A percentile compares a stretch with the other conserved stretches of the same genome.
phyloP scores from a whole-genome alignment of 2,888 invertebrate species.

The Eustalomyia histrio region DNA sequence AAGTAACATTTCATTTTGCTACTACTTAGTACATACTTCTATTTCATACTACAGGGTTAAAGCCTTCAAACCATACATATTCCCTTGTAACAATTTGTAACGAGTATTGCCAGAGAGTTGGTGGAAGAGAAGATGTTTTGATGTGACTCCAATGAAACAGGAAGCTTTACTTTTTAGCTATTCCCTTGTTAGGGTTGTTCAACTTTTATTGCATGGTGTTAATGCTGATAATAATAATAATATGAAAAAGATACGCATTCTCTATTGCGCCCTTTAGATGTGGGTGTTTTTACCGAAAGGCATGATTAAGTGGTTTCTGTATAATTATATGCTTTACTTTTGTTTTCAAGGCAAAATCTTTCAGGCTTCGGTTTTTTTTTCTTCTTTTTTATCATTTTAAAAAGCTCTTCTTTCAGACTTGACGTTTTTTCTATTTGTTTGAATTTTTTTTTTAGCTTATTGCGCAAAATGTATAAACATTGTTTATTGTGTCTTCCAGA shows the following conservation, averaged over 20 bases:
- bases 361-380: constrained; percentile 18
- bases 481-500: constrained; percentile 36
- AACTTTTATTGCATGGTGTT: constrained; percentile 60
- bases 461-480: constrained; percentile 39
- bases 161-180: constrained; percentile 35
- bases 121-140: constrained; percentile 1
- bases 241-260: constrained; percentile 58
- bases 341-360: constrained; percentile 57
- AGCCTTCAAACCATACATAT: constrained; percentile 33
- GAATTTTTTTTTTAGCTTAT: constrained; percentile 55
- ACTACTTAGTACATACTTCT: not conserved
- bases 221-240: constrained; percentile 61
- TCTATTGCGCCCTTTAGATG: constrained; percentile 47
- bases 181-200: constrained; percentile 57
- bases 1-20: constrained; percentile 16
- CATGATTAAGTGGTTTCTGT: constrained; percentile 64
- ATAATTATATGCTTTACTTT: constrained; percentile 46
- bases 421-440: constrained; percentile 40
- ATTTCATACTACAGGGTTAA: constrained; percentile 19
- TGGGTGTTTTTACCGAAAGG: constrained; percentile 61
- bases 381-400: constrained; percentile 33
- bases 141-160: constrained; percentile 34
- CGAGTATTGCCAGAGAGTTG: constrained; percentile 1
- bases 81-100: constrained; percentile 20
- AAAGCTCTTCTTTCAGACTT: constrained; percentile 33